These are phyloP conservation scores for Acleris laterana DNA, from an alignment of 2,888 invertebrate species.

Conservation along the genomic window DNA sequence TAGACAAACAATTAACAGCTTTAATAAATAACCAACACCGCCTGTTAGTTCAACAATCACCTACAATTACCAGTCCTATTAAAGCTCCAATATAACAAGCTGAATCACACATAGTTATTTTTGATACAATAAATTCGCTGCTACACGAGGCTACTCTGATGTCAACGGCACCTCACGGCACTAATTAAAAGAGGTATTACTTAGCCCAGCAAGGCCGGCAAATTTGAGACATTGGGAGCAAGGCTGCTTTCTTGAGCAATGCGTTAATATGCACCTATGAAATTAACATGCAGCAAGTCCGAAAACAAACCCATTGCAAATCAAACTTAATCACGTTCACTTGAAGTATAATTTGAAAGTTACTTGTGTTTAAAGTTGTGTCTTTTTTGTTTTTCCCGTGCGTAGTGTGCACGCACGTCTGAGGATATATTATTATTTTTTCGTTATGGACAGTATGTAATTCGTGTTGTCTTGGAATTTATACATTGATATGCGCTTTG, in stretches of 20 bases:
- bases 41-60: too few species aligned
- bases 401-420: constrained; percentile 50
- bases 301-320: constrained; percentile 41
- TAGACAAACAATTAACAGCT: too few species aligned
- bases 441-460: constrained; percentile 68
- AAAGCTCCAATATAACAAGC: background rate
- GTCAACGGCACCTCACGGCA: constrained; percentile 69
- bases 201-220: constrained; percentile 71
- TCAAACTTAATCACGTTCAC: too few species aligned
- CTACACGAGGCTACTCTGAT: constrained; percentile 53
- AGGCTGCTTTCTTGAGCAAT: constrained; percentile 71
- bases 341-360: too few species aligned
- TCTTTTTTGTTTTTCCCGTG: too few species aligned
- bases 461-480: constrained; percentile 46
- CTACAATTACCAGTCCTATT: too few species aligned
- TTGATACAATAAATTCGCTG: background rate
- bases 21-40: too few species aligned
- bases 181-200: constrained; percentile 73
- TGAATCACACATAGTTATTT: background rate
- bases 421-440: constrained; percentile 73
- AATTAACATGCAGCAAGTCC: constrained; percentile 45
- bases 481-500: constrained; percentile 44
- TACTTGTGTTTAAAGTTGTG: too few species aligned
- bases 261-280: constrained; percentile 49
- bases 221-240: constrained; percentile 77